Evolutionary conservation across 1,140 invertebrate genomes (phyloP), one percentile per base, ranked within the genome.

Genomic region (Danaus plexippus): DNA sequence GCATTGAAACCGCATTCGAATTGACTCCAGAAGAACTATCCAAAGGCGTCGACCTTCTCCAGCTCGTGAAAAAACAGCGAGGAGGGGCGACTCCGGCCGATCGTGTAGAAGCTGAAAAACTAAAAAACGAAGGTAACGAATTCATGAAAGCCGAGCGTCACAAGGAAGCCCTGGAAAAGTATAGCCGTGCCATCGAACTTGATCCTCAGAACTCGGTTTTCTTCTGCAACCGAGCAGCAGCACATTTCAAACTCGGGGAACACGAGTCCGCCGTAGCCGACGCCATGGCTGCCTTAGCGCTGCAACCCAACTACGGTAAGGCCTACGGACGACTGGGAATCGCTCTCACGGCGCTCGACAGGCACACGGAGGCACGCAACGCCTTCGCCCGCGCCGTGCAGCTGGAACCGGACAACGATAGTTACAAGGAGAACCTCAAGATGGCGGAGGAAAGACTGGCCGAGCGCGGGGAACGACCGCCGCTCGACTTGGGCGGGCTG

Each of bases 171-270:
- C 71, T 97, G 12, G 88, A 91, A 7, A 91, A 91, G 73, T 98
- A 98, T 77, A 92, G 94, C 64, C 92, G 92, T 64, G 96, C 97
- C 11, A 95, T 98, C 61, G 88, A 93, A 63, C 83, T 96, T 43
- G 95, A 98, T 80, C 90, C 90, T 9, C 91, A 90, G 54, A 98
- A 98, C 89, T 92, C 96, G 4, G 94, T 98, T n/a, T 98, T 94
- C 83, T 98, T 95, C 85, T 97, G 96, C 76, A 98, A 98, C 80
- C 91, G 97, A 65, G 97, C 97, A 47, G 97, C 97, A 9, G 96
- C 96, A 9, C 92, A 95, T 73, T 97, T 92, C 70, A 96, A 96
- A 80, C 87, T 98, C 55, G 92, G 92, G 43, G 92, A 96, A 72
- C 92, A 96, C 77, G 85, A 92, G 45, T 86, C 90, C 57, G 95